Base-by-base conservation (phyloP, 2,113 vertebrate genomes). In the Hipposideros armiger region DNA sequence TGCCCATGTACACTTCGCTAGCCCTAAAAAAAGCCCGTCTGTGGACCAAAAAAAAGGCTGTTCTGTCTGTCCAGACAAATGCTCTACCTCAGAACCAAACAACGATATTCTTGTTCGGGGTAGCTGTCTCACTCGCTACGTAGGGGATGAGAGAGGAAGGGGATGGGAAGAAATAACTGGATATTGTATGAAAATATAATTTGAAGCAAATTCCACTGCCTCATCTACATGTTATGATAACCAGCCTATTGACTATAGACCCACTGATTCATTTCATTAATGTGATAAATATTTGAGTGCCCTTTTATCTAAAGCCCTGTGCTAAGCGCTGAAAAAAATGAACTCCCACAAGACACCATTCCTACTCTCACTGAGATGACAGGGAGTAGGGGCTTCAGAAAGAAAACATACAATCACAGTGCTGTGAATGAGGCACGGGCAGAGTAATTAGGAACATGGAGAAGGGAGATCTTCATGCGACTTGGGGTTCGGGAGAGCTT, bases 201-300 rank as follows among this genome's bases (percentile, higher is more conserved):
- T 4, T 94, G 67, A 64, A 86, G 28, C 47, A 69, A 88, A 32
- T 50, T 80, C 54, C 52, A 58, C 7, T 52, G 50, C 42, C 30
- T 97, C 20, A 56, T 74, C 5, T 66, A 47, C 7, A 73, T 67
- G 60, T 56, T 47, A 26, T 28, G 8, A 93, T 26, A 89, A 67
- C 30, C 66, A 83, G 50, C 36, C 50, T 26, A 85, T 82, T 64
- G 7, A 32, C 26, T 56, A 19, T 28, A 93, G 69, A 47, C 14
- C 4, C 9, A 54, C 40, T 45, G n/a, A 54, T 60, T 64, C 40
- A 28, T 81, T 88, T 89, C 60, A 83, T 83, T 91, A 78, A 70
- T 70, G 36, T 30, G 30, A 86, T 93, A 94, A 70, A 69, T 94
- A 84, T 86, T 62, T 84, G 66, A 70, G 13, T 45, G 36, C 28